Percentiles rank a stretch among this genome's conserved stretches.
These are phyloP conservation scores for Eudiplozoon nipponicum DNA, from an alignment of 2,888 invertebrate species.

Conservation along the genomic window DNA sequence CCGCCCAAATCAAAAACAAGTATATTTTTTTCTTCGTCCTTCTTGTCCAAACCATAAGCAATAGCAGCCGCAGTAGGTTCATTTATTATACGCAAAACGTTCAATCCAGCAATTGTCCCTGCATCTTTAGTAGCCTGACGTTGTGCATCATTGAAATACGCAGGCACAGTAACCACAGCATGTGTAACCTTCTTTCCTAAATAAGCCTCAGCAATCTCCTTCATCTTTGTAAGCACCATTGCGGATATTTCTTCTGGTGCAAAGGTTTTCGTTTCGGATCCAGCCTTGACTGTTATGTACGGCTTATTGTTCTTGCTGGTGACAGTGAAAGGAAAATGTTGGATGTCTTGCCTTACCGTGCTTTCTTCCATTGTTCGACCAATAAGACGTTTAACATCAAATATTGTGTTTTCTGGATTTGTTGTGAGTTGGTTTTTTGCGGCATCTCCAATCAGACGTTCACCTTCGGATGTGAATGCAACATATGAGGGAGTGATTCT, in stretches of 20 bases:
- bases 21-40: slow-evolving; percentile 77
- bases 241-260: slow-evolving; percentile 94
- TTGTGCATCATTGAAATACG: slow-evolving; percentile 97
- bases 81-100: slow-evolving; percentile 77
- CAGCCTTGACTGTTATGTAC: slow-evolving; percentile 38
- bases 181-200: slow-evolving; percentile 58
- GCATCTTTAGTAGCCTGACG: slow-evolving; percentile 95
- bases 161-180: slow-evolving; percentile 71
- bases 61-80: slow-evolving; percentile 67
- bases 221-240: slow-evolving; percentile 89
- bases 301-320: slow-evolving; percentile 61
- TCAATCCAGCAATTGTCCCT: slow-evolving; percentile 60
- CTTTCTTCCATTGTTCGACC: slow-evolving; percentile 69
- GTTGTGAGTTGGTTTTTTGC: slow-evolving; percentile 94
- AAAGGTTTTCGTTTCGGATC: slow-evolving; percentile 38
- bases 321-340: slow-evolving; percentile 82
- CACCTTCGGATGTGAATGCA: slow-evolving; percentile 70
- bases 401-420: slow-evolving; percentile 91
- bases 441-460: slow-evolving; percentile 81
- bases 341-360: slow-evolving; percentile 68
- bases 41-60: slow-evolving; percentile 77
- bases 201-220: slow-evolving; percentile 86
- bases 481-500: slow-evolving; percentile 88
- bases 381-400: slow-evolving; percentile 85
- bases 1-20: slow-evolving; percentile 93